Conservation (phyloP, 2,797 vertebrate genomes). For the Hafferia zeledoni region DNA sequence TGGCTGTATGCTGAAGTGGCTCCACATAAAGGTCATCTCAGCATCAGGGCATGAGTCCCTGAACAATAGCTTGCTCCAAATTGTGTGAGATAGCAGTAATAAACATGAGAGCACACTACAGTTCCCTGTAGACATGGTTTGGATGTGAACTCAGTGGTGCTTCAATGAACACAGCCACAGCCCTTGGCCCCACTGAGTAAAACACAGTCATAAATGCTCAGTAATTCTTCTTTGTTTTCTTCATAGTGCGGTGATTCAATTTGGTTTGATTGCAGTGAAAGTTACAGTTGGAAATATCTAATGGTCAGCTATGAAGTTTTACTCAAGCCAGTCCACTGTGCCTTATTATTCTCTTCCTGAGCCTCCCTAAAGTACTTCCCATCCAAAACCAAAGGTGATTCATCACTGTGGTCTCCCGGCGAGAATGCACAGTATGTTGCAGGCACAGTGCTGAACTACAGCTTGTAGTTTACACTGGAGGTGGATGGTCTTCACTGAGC, state of each 20-base stretch:
- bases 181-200: not conserved
- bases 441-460: not conserved
- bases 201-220: not conserved
- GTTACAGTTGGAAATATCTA: not conserved
- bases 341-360: not conserved
- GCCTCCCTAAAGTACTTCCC: not conserved
- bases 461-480: not conserved
- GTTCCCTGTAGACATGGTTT: slow-evolving; percentile 11
- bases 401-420: not conserved
- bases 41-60: not conserved
- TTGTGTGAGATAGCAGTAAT: not conserved
- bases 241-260: not conserved
- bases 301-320: not conserved
- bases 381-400: not conserved
- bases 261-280: not conserved
- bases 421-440: not conserved
- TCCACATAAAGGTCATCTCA: not conserved
- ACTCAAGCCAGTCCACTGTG: not conserved
- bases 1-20: not conserved
- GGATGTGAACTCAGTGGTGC: not conserved
- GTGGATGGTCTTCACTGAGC: not conserved
- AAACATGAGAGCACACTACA: not conserved
- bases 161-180: not conserved
- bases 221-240: slow-evolving; percentile 25
- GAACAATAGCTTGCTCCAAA: not conserved